A percentile compares a stretch with the other conserved stretches of the same genome.
phyloP scores from a whole-genome alignment of 1,140 invertebrate species.

The Chionoecetes opilio region DNA sequence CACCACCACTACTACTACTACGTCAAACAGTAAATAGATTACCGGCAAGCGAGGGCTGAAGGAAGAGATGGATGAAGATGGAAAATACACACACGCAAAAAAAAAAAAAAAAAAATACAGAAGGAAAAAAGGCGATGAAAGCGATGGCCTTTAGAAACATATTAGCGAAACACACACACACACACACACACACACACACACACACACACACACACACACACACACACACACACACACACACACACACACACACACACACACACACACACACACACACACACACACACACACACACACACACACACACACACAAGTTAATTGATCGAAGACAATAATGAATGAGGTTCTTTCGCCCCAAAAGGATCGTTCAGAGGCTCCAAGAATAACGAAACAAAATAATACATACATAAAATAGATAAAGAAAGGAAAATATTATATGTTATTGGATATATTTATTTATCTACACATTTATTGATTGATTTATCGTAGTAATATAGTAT shows the following conservation, averaged over 20 bases:
- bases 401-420: not conserved
- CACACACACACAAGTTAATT: slow-evolving; percentile 69
- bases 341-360: slow-evolving; percentile 64
- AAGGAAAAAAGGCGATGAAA: not conserved
- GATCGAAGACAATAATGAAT: slow-evolving; percentile 76
- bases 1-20: not conserved
- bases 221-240: slow-evolving; percentile 45
- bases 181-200: slow-evolving; percentile 41
- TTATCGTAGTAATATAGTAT: too few relatives aligned
- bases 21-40: slow-evolving; percentile 29
- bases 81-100: not conserved
- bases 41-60: not conserved
- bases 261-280: not conserved
- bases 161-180: not conserved
- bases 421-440: not conserved
- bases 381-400: not conserved
- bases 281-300: not conserved
- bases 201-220: slow-evolving; percentile 24
- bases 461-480: too few relatives aligned
- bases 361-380: slow-evolving; percentile 45
- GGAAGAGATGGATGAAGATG: not conserved
- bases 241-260: slow-evolving; percentile 44
- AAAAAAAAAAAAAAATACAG: not conserved
- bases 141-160: not conserved
- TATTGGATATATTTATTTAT: too few relatives aligned